Percentiles rank a stretch among this genome's conserved stretches.
These are phyloP conservation scores for Aleiodes alternator DNA, from an alignment of 2,888 invertebrate genomes.

Conservation along the genomic window DNA sequence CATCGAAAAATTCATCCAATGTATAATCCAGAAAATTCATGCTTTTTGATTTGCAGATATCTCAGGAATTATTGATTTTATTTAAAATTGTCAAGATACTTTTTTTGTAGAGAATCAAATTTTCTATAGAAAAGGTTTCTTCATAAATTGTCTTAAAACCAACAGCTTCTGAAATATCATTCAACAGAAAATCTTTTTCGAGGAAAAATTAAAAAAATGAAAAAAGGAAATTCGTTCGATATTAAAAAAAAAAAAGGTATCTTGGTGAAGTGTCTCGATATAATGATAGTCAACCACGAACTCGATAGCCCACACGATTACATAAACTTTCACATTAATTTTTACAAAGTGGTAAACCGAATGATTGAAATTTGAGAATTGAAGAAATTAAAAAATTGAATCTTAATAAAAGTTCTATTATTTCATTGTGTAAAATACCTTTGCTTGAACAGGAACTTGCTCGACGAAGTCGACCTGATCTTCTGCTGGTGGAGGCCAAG, in stretches of 20 bases:
- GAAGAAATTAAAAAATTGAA: background rate
- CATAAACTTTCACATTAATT: slow-evolving; percentile 5
- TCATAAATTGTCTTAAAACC: too few relatives aligned
- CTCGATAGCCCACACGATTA: slow-evolving; percentile 18
- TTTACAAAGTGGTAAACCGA: background rate
- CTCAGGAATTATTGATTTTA: too few relatives aligned
- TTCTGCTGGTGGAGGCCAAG: slow-evolving; percentile 88
- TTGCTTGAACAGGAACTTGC: slow-evolving; percentile 78
- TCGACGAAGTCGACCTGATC: slow-evolving; percentile 80
- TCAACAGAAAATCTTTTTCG: background rate
- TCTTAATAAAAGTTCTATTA: slow-evolving; percentile 14
- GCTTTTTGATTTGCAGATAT: too few relatives aligned
- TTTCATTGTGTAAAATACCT: slow-evolving; percentile 75
- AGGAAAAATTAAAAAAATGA: background rate
- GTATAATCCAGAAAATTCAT: too few relatives aligned
- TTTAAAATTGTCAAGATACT: too few relatives aligned
- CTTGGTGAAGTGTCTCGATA: slow-evolving; percentile 23
- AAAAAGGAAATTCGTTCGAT: background rate
- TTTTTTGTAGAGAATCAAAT: too few relatives aligned
- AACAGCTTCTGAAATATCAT: background rate
- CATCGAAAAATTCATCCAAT: background rate
- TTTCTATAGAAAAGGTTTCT: too few relatives aligned
- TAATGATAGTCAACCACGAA: slow-evolving; percentile 50
- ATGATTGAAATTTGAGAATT: too few relatives aligned
- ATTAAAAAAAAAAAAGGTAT: slow-evolving; percentile 4